phyloP scores from a whole-genome alignment of 2,113 vertebrate genomes.

The Strigops habroptila region DNA sequence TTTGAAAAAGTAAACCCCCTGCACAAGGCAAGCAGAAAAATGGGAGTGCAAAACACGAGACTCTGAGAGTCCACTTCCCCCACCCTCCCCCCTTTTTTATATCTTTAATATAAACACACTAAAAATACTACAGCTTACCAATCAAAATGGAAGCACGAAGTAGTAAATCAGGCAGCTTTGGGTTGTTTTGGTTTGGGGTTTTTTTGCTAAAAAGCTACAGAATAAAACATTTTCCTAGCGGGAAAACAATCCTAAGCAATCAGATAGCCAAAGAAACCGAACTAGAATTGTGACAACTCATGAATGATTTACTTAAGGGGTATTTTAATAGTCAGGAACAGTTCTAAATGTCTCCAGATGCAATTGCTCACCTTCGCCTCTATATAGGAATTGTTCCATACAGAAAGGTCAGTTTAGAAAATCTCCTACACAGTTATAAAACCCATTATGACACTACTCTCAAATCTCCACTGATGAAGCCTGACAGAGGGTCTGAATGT shows the following conservation, averaged over 20 bases:
- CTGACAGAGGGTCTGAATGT: not conserved
- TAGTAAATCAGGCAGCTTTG: not conserved
- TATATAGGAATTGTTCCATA: not conserved
- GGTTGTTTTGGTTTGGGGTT: not conserved
- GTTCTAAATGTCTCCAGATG: not conserved
- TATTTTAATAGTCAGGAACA: not conserved
- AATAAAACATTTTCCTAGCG: not conserved
- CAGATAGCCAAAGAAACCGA: not conserved
- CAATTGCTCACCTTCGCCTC: not conserved
- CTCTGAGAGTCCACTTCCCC: not conserved
- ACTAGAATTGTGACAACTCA: not conserved
- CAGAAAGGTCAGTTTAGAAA: not conserved
- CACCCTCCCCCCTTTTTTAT: not conserved
- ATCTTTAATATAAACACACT: not conserved
- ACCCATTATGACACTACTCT: not conserved
- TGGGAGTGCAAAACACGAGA: not conserved
- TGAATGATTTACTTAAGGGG: not conserved
- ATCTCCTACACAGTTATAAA: not conserved
- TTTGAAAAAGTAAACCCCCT: not conserved
- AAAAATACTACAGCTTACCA: not conserved
- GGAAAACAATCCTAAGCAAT: not conserved
- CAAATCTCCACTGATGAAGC: not conserved
- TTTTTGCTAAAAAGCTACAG: not conserved
- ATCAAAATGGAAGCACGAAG: not conserved
- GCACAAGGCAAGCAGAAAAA: not conserved